A percentile compares a stretch with the other conserved stretches of the same genome.
Evolutionary conservation across 2,113 vertebrate genomes (phyloP).

Genomic region (Microtus oregoni): DNA sequence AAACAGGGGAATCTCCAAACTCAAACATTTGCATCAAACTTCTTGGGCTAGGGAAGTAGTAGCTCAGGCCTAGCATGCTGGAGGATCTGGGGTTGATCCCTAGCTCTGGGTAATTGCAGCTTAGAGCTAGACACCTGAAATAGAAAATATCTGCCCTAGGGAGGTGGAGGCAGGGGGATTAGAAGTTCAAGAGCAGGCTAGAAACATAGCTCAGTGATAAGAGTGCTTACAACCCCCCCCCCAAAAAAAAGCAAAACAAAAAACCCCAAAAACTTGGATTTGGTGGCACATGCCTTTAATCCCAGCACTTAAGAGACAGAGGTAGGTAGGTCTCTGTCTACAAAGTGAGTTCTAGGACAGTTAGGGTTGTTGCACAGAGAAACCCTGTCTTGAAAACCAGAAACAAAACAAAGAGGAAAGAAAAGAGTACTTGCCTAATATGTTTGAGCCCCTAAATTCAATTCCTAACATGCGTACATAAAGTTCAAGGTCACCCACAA

Average conservation of each 20-base stretch:
- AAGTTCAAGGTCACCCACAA: background rate
- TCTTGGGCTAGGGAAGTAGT: background rate
- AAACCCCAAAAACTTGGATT: too few relatives aligned
- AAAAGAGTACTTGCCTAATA: too few relatives aligned
- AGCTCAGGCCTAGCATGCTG: background rate
- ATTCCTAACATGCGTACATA: background rate
- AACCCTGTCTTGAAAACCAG: too few relatives aligned
- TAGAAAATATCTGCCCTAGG: background rate
- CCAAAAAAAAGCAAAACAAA: too few relatives aligned
- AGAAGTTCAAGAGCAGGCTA: background rate
- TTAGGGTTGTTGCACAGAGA: too few relatives aligned
- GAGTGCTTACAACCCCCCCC: background rate
- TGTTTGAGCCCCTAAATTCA: background rate
- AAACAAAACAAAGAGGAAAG: too few relatives aligned
- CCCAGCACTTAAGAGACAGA: too few relatives aligned
- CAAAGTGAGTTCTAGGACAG: too few relatives aligned
- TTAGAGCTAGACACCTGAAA: background rate
- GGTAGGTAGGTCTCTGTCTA: too few relatives aligned
- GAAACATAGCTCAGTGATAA: background rate
- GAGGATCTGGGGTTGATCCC: background rate
- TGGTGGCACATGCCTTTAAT: too few relatives aligned
- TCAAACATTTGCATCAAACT: constrained; percentile 21
- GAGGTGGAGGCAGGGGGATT: background rate
- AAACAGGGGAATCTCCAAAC: background rate
- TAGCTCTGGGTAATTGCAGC: background rate